These are phyloP conservation scores for Drosophila gaucha DNA, from an alignment of 2,888 invertebrate species.

Conservation along the genomic window DNA sequence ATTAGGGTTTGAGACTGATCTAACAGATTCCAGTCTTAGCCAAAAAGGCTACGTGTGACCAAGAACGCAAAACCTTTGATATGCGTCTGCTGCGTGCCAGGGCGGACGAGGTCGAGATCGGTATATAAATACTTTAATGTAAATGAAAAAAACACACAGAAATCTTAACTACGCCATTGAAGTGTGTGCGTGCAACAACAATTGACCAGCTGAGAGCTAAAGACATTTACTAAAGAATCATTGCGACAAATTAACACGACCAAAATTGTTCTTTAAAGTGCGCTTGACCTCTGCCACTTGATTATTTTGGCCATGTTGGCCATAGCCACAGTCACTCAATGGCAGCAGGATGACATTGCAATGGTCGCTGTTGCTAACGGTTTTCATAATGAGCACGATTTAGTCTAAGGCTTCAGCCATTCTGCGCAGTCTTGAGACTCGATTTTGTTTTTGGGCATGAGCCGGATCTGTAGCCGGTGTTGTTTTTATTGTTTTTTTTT, in stretches of 20 bases:
- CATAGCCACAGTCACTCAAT: conserved; percentile 16
- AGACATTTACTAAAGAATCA: conserved; percentile 57
- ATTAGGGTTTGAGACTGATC: neutral
- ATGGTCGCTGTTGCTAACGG: conserved; percentile 46
- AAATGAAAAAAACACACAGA: conserved; percentile 21
- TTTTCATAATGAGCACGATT: conserved; percentile 35
- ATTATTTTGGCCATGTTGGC: conserved; percentile 65
- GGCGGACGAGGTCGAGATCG: conserved; percentile 53
- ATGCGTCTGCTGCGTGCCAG: conserved; percentile 12
- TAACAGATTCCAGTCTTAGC: neutral
- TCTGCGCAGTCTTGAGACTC: neutral
- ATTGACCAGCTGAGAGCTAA: conserved; percentile 17
- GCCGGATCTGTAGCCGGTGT: conserved; percentile 18
- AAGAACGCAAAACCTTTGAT: conserved; percentile 23
- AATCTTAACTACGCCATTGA: conserved; percentile 61
- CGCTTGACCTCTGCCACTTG: conserved; percentile 60
- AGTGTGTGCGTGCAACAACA: conserved; percentile 22
- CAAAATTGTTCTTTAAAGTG: conserved; percentile 64
- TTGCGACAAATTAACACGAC: conserved; percentile 49
- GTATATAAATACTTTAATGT: conserved; percentile 22
- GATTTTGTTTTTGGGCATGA: conserved; percentile 1
- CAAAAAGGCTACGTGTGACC: conserved; percentile 8
- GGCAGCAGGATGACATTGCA: conserved; percentile 34
- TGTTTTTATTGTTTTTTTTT: neutral
- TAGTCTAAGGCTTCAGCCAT: conserved; percentile 6